phyloP scores from a whole-genome alignment of 2,797 vertebrate species.

The Anisognathus igniventris region DNA sequence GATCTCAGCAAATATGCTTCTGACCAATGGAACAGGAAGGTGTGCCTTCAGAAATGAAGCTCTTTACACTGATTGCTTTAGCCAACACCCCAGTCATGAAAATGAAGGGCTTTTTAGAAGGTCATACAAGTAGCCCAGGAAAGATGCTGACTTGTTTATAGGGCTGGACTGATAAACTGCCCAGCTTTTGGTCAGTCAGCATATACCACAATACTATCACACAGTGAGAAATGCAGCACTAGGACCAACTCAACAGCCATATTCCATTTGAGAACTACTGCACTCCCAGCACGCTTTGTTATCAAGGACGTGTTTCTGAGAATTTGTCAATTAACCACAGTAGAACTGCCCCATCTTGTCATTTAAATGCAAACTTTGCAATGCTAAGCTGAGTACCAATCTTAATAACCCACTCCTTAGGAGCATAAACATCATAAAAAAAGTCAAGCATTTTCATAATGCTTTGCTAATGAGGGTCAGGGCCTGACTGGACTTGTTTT shows the following conservation, averaged over 20 bases:
- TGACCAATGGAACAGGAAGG: neutral
- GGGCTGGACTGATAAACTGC: neutral
- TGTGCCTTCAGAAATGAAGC: neutral
- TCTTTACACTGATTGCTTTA: neutral
- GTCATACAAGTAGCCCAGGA: neutral
- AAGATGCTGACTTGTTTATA: neutral
- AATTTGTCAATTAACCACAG: neutral
- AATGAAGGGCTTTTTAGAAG: neutral
- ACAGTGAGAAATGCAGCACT: neutral
- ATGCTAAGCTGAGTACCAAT: neutral
- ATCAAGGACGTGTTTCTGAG: neutral
- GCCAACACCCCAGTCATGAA: neutral
- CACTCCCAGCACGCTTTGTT: neutral
- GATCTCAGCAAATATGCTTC: neutral
- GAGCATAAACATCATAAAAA: constrained; percentile 1
- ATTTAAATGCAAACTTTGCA: constrained; percentile 4
- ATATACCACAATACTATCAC: neutral
- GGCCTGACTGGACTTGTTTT: constrained; percentile 49
- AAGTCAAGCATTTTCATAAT: constrained; percentile 38
- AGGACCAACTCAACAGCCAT: neutral
- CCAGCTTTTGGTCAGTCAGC: neutral
- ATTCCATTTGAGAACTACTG: neutral
- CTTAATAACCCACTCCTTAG: neutral
- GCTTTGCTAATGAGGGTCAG: constrained; percentile 37
- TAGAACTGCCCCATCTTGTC: neutral